These are phyloP conservation scores for Hippotragus niger DNA, from an alignment of 2,113 vertebrate genomes.

Conservation along the genomic window DNA sequence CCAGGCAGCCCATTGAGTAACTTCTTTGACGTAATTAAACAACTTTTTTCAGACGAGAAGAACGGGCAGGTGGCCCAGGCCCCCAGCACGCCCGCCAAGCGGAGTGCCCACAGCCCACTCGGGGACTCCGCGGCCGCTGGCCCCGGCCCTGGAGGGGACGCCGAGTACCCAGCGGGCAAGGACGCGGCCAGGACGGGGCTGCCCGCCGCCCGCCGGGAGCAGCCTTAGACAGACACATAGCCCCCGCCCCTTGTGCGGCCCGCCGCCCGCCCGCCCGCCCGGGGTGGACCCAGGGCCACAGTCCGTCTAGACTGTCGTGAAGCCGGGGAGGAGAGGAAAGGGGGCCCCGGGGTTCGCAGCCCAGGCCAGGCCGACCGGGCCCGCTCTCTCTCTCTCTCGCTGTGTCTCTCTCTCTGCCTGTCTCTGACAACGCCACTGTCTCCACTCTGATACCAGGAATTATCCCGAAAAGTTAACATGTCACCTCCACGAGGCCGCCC, in stretches of 20 bases:
- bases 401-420: conserved; percentile 65
- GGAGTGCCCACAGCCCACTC: conserved; percentile 88
- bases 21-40: conserved; percentile 99
- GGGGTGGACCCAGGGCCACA: conserved; percentile 8
- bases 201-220: conserved; percentile 88
- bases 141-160: conserved; percentile 87
- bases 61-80: conserved; percentile 95
- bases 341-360: background rate
- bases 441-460: conserved; percentile 96
- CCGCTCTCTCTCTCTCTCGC: conserved; percentile 59
- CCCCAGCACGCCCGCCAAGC: conserved; percentile 92
- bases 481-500: conserved; percentile 78
- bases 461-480: conserved; percentile 98
- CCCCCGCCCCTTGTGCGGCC: conserved; percentile 76
- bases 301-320: conserved; percentile 74
- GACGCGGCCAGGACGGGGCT: conserved; percentile 89
- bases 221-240: conserved; percentile 85
- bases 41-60: conserved; percentile 99
- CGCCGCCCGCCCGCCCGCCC: background rate
- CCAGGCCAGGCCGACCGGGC: background rate
- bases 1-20: conserved; percentile 97
- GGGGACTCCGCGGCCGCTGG: conserved; percentile 91
- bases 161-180: conserved; percentile 88
- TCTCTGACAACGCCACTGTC: conserved; percentile 88
- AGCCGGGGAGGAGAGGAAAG: conserved; percentile 52